Evolutionary conservation across 2,113 vertebrate species (phyloP).

Genomic region (Ceratotherium simum): DNA sequence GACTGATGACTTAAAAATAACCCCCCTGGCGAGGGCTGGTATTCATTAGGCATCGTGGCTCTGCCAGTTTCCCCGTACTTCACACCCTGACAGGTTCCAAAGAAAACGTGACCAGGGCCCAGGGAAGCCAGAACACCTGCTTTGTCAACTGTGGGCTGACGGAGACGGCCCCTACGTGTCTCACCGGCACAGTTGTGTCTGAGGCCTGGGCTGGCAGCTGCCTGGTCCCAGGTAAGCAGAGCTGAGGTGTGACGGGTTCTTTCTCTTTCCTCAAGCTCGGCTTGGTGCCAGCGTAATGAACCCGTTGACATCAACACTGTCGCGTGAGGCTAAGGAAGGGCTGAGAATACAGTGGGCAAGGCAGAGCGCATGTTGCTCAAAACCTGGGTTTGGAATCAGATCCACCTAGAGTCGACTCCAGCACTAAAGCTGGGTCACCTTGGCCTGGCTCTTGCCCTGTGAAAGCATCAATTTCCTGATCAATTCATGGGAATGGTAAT

Average conservation of each 20-base stretch:
- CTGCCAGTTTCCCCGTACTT: conserved; percentile 3
- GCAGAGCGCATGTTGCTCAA: fast-evolving
- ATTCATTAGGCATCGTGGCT: not conserved
- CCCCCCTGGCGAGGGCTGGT: not conserved
- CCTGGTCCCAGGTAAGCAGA: not conserved
- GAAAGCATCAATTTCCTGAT: not conserved
- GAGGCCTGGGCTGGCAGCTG: not conserved
- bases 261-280: not conserved
- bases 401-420: too few species aligned
- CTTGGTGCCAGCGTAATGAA: not conserved
- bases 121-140: conserved; percentile 68
- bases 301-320: fast-evolving
- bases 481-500: too few species aligned
- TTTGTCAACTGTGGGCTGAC: not conserved
- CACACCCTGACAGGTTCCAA: not conserved
- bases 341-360: not conserved
- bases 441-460: fast-evolving
- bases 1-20: not conserved
- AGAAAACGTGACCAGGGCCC: not conserved
- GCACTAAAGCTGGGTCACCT: fast-evolving
- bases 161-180: not conserved
- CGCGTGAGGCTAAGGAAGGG: not conserved
- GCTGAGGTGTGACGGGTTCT: not conserved
- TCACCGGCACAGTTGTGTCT: fast-evolving
- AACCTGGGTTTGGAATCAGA: not conserved